Conservation (phyloP, 2,113 vertebrate genomes). For the Perccottus glenii region DNA sequence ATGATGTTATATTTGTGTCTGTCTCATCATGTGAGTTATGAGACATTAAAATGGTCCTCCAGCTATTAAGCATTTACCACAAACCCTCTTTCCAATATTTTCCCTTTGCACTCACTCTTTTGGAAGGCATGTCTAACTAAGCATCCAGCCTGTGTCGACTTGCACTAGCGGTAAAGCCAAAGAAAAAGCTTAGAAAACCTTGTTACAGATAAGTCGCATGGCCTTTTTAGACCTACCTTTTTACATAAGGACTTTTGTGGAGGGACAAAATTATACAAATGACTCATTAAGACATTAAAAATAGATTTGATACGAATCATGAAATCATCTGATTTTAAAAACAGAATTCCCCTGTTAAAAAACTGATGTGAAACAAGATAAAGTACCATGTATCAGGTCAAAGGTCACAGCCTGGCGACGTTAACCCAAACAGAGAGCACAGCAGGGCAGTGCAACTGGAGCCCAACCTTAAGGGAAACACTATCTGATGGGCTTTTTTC, state of each 20-base stretch:
- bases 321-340: too few species aligned
- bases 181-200: conserved; percentile 16
- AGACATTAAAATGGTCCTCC: conserved; percentile 18
- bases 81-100: conserved; percentile 23
- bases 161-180: conserved; percentile 29
- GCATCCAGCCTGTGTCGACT: conserved; percentile 54
- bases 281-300: too few species aligned
- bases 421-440: conserved; percentile 39
- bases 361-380: conserved; percentile 30
- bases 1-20: background rate
- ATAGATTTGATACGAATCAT: too few species aligned
- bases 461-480: conserved; percentile 25
- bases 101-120: conserved; percentile 31
- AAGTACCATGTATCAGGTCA: conserved; percentile 37
- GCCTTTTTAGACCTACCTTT: too few species aligned
- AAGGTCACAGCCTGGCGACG: conserved; percentile 61
- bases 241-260: too few species aligned
- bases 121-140: conserved; percentile 50
- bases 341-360: background rate
- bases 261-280: too few species aligned
- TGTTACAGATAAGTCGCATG: conserved; percentile 12
- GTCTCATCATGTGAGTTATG: conserved; percentile 18
- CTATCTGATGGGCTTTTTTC: conserved; percentile 31
- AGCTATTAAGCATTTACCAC: conserved; percentile 30
- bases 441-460: conserved; percentile 54